Base-by-base conservation (phyloP, 2,113 vertebrate species). In the Pseudolaguvia tuberculata region DNA sequence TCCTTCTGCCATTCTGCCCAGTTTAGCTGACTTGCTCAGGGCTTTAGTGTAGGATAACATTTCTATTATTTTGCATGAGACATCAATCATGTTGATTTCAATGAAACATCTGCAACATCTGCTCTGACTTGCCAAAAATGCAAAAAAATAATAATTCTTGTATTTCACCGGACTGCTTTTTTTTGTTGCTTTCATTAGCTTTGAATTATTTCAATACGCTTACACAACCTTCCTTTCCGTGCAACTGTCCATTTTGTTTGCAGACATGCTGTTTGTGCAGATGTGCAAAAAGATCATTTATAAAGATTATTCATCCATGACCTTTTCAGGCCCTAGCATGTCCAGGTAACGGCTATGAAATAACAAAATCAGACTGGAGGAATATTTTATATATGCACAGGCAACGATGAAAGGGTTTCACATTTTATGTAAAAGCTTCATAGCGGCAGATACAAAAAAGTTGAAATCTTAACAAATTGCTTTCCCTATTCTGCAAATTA, bases 1-100 rank as follows among this genome's bases (percentile, higher is more conserved):
- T 15, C 75, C 63, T 52, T 56, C 53, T 53, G 27, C 25, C 63
- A 29, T 63, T 73, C 14, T 45, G n/a, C 5, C 48, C 61, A 25
- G 47, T 63, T 47, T 75, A 50, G 25, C 47, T 45, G 47, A 47
- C 53, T 42, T 68, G 48, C 70, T 72, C 52, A 63, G 31, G 69
- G 73, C 51, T 66, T 48, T 66, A 47, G 10, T 31, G 45, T 72
- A 39, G 8, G 55, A 58, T 61, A 29, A 59, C 53, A n/a, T n/a
- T n/a, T 66, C 70, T 29, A 29, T 47, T 78, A 56, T 72, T 72
- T 71, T 67, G 42, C 57, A 81, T 61, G 52, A 78, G 59, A 68
- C 76, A 78, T 75, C 69, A 50, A 55, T 59, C 27, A 29, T 77
- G 61, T 73, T 42, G 17, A 18, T 47, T 6, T 69, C 17, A 57